These are phyloP conservation scores for Mus minutoides DNA, from an alignment of 2,797 vertebrate genomes.

Conservation along the genomic window DNA sequence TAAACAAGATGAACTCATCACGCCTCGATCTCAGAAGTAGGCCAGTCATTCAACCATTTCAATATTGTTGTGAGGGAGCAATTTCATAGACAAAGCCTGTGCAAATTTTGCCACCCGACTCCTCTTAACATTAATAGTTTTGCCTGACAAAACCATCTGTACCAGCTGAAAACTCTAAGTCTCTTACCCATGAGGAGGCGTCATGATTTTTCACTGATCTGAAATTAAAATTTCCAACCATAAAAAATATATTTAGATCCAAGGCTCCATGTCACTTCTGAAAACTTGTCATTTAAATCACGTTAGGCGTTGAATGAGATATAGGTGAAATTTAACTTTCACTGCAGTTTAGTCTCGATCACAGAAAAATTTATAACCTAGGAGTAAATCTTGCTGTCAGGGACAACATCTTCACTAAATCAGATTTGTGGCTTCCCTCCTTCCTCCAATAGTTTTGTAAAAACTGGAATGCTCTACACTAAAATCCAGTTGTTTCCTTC, in stretches of 20 bases:
- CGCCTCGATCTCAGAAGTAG: conserved; percentile 56
- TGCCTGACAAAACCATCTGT: conserved; percentile 67
- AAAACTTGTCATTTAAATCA: conserved; percentile 88
- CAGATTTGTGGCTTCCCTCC: conserved; percentile 88
- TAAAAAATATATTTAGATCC: conserved; percentile 86
- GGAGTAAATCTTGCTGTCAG: conserved; percentile 88
- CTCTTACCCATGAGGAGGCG: conserved; percentile 78
- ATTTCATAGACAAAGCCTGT: conserved; percentile 68
- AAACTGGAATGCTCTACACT: conserved; percentile 83
- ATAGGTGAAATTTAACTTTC: conserved; percentile 87
- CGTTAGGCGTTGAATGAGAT: conserved; percentile 86
- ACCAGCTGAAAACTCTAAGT: conserved; percentile 56
- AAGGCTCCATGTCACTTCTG: conserved; percentile 86
- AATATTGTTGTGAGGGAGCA: conserved; percentile 56
- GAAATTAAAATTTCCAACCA: conserved; percentile 86
- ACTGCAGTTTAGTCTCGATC: conserved; percentile 86
- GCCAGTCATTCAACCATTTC: conserved; percentile 73
- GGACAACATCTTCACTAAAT: conserved; percentile 89
- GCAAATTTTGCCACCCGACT: conserved; percentile 72
- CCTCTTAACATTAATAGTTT: conserved; percentile 72
- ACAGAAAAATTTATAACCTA: conserved; percentile 87
- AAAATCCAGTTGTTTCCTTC: conserved; percentile 76
- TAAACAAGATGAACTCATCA: conserved; percentile 67
- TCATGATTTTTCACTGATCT: conserved; percentile 83
- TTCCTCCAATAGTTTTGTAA: conserved; percentile 86